Evolutionary conservation across 2,888 invertebrate species (phyloP).

Genomic region (Gymnosoma rotundatum): DNA sequence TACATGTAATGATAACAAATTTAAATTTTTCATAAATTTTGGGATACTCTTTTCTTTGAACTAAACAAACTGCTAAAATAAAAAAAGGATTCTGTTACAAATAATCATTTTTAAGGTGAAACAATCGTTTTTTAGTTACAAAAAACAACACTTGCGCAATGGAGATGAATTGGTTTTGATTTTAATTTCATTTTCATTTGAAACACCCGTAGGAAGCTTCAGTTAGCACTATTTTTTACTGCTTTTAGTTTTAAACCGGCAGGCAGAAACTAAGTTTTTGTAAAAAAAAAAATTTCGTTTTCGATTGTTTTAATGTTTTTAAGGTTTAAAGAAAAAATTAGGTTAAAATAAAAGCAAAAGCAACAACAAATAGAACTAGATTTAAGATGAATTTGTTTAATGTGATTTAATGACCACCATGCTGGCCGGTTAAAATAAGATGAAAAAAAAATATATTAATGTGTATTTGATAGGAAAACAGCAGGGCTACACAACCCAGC

Average conservation of each 20-base stretch:
- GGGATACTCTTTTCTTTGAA: no score
- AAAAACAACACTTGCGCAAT: neutral
- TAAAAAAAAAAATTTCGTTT: neutral
- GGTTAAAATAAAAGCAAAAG: constrained; percentile 28
- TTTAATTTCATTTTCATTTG: constrained; percentile 23
- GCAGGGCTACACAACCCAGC: constrained; percentile 11
- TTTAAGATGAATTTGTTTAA: constrained; percentile 31
- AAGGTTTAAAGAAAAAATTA: constrained; percentile 6
- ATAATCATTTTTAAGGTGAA: no score
- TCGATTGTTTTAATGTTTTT: constrained; percentile 17
- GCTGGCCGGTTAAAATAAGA: neutral
- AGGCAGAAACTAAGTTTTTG: neutral
- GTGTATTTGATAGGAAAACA: neutral
- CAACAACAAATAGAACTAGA: constrained; percentile 7
- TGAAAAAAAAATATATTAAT: neutral
- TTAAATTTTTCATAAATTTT: no score
- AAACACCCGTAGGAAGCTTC: constrained; percentile 36
- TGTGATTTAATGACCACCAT: constrained; percentile 49
- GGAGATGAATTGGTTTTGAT: neutral
- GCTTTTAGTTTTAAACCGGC: no score
- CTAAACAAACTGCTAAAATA: no score
- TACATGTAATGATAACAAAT: no score
- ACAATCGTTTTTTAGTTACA: no score
- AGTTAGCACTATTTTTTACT: neutral
- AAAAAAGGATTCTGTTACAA: no score